These are phyloP conservation scores for Paramormyrops kingsleyae DNA, from an alignment of 2,113 vertebrate species.

Conservation along the genomic window DNA sequence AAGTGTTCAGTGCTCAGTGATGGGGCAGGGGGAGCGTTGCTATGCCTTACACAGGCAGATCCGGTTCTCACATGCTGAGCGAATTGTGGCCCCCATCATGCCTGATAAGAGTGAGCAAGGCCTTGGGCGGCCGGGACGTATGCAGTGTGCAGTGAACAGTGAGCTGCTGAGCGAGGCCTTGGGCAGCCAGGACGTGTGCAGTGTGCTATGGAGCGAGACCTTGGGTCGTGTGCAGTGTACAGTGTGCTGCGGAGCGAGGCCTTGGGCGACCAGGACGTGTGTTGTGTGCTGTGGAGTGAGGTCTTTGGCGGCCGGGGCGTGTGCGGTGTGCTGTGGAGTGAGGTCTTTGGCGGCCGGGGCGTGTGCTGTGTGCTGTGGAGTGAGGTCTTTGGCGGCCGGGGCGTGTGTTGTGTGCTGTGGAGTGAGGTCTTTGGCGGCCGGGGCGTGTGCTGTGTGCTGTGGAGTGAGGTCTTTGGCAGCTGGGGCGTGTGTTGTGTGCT, in stretches of 20 bases:
- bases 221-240: not conserved
- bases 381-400: too few species aligned
- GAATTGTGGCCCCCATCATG: not conserved
- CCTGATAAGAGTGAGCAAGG: not conserved
- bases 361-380: not conserved
- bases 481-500: not conserved
- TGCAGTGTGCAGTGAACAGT: not conserved
- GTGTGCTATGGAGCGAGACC: not conserved
- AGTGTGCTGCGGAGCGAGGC: too few species aligned
- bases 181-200: not conserved
- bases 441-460: not conserved
- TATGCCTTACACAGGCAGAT: not conserved
- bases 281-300: not conserved
- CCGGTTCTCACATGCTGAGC: not conserved
- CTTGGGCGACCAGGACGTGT: not conserved
- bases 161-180: not conserved
- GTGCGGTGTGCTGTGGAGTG: not conserved
- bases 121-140: not conserved
- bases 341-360: not conserved
- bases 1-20: not conserved
- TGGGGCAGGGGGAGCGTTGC: not conserved
- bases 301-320: not conserved
- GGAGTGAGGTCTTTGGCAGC: not conserved
- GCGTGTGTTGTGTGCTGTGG: not conserved
- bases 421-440: not conserved